phyloP scores from a whole-genome alignment of 2,797 vertebrate species.

The Steatocranus sp. region DNA sequence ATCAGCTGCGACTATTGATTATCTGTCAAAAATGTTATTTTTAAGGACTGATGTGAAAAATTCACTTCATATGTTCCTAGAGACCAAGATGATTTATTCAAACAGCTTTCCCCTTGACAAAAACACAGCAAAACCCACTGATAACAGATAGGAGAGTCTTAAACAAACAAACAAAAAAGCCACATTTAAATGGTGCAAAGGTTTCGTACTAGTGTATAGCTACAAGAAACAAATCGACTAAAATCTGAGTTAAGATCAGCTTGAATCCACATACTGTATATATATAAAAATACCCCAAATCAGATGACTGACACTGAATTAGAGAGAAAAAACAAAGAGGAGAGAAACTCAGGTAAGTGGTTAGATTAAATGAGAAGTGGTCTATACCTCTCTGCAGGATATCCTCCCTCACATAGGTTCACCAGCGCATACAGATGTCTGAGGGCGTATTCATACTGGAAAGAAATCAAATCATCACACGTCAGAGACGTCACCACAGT shows the following conservation, averaged over 20 bases:
- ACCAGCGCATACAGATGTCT: conserved; percentile 88
- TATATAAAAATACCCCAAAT: background rate
- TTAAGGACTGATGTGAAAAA: background rate
- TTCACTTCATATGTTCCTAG: background rate
- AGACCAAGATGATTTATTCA: background rate
- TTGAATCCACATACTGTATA: background rate
- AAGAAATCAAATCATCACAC: conserved; percentile 1
- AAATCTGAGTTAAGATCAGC: background rate
- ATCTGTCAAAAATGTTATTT: background rate
- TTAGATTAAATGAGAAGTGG: background rate
- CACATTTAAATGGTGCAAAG: background rate
- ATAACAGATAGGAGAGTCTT: background rate
- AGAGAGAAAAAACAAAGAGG: background rate
- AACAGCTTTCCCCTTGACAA: background rate
- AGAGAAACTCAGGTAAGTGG: background rate
- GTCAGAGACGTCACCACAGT: background rate
- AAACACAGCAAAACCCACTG: background rate
- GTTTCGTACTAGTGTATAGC: background rate
- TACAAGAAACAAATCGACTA: background rate
- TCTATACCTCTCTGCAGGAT: conserved; percentile 80
- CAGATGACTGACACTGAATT: background rate
- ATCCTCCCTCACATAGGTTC: conserved; percentile 88
- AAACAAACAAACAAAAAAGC: background rate
- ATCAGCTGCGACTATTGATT: background rate
- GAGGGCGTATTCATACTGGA: conserved; percentile 91